Percentiles rank a stretch among this genome's conserved stretches.
phyloP scores from a whole-genome alignment of 1,140 invertebrate genomes.

The Papilio aristodemus region DNA sequence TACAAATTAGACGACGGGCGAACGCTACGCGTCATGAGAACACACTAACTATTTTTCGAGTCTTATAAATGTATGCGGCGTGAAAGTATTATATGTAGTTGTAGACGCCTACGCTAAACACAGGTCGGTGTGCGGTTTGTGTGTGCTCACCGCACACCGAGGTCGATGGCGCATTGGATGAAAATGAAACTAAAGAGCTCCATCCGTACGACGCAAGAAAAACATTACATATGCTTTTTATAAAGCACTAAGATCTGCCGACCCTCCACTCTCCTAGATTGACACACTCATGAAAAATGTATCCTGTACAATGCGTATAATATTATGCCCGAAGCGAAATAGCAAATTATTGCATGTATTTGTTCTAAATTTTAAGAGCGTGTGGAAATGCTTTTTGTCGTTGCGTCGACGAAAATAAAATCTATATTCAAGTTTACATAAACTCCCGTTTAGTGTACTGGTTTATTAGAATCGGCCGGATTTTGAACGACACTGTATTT shows the following conservation, averaged over 20 bases:
- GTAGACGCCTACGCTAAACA: conserved; percentile 60
- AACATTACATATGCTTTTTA: conserved; percentile 71
- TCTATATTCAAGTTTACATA: conserved; percentile 76
- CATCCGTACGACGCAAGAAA: conserved; percentile 55
- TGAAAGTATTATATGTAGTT: conserved; percentile 63
- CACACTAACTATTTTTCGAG: conserved; percentile 67
- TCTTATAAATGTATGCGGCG: conserved; percentile 62
- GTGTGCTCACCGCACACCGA: no score
- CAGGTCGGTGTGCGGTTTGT: conserved; percentile 50
- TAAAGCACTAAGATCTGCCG: conserved; percentile 5
- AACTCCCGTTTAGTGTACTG: conserved; percentile 53
- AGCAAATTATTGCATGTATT: background rate
- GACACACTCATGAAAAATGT: no score
- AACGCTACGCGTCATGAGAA: conserved; percentile 58
- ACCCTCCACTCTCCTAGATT: no score
- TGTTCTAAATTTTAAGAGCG: conserved; percentile 21
- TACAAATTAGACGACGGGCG: conserved; percentile 46
- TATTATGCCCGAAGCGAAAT: background rate
- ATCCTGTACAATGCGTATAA: no score
- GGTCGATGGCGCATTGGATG: conserved; percentile 54
- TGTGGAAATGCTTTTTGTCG: conserved; percentile 20
- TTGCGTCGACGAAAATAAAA: conserved; percentile 56
- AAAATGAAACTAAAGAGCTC: conserved; percentile 49
- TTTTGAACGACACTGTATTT: conserved; percentile 48
- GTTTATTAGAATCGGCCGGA: conserved; percentile 56